phyloP scores from a whole-genome alignment of 2,797 vertebrate species.

The Chelonia mydas region DNA sequence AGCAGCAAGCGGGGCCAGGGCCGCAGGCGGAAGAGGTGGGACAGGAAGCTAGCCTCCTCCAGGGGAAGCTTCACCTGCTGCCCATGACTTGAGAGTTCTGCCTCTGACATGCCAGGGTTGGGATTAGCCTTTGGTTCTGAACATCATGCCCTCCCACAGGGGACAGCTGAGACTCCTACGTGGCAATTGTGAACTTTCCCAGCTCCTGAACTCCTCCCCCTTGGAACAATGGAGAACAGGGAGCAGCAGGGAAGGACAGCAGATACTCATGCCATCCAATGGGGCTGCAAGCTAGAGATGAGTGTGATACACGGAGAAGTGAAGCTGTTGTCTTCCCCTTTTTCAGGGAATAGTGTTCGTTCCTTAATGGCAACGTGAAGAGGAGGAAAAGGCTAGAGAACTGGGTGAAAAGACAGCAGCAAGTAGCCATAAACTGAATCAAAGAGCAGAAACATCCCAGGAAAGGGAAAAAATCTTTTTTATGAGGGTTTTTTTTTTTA shows the following conservation, averaged over 20 bases:
- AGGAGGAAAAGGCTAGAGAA: background rate
- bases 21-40: too few species aligned
- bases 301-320: too few species aligned
- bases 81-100: background rate
- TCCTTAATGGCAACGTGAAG: background rate
- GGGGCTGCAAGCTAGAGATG: background rate
- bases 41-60: too few species aligned
- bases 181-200: too few species aligned
- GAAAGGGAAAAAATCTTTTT: background rate
- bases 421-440: background rate
- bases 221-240: too few species aligned
- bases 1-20: too few species aligned
- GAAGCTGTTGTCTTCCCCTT: background rate
- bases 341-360: background rate
- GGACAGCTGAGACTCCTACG: too few species aligned
- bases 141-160: too few species aligned
- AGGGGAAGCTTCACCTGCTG: too few species aligned
- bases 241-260: background rate
- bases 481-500: background rate
- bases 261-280: background rate
- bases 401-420: background rate
- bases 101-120: too few species aligned
- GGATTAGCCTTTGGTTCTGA: too few species aligned
- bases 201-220: too few species aligned
- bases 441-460: background rate